Percentiles rank a stretch among this genome's conserved stretches.
Conservation (phyloP, 2,113 vertebrate genomes). For the Pluvianellus socialis region DNA sequence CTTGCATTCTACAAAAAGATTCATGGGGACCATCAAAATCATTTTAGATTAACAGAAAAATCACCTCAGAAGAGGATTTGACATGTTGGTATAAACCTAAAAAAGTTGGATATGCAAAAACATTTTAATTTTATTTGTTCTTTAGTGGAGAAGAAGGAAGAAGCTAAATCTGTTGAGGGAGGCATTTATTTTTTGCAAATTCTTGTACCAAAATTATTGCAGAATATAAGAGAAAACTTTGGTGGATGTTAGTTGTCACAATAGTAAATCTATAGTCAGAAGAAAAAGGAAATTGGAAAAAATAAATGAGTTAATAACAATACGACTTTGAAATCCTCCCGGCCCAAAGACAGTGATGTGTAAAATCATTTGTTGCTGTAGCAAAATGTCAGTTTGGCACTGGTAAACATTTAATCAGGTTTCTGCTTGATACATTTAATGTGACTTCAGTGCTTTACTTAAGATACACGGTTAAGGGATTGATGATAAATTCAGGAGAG, state of each 20-base stretch:
- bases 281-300: not conserved
- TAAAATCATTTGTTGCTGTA: slow-evolving; percentile 14
- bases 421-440: not conserved
- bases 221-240: not conserved
- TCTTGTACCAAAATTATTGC: not conserved
- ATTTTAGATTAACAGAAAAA: not conserved
- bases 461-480: not conserved
- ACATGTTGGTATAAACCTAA: not conserved
- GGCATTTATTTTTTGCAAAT: not conserved
- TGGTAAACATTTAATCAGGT: slow-evolving; percentile 26
- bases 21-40: not conserved
- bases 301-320: not conserved
- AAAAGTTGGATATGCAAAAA: not conserved
- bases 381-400: not conserved
- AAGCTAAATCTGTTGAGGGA: not conserved
- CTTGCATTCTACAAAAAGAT: not conserved
- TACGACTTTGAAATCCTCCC: not conserved
- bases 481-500: not conserved
- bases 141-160: not conserved
- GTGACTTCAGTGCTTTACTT: not conserved
- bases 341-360: not conserved
- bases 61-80: not conserved
- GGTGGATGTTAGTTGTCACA: not conserved
- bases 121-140: not conserved
- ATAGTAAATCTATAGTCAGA: not conserved